Evolutionary conservation across 2,797 vertebrate genomes (phyloP).

Genomic region (Lithobates sylvaticus): DNA sequence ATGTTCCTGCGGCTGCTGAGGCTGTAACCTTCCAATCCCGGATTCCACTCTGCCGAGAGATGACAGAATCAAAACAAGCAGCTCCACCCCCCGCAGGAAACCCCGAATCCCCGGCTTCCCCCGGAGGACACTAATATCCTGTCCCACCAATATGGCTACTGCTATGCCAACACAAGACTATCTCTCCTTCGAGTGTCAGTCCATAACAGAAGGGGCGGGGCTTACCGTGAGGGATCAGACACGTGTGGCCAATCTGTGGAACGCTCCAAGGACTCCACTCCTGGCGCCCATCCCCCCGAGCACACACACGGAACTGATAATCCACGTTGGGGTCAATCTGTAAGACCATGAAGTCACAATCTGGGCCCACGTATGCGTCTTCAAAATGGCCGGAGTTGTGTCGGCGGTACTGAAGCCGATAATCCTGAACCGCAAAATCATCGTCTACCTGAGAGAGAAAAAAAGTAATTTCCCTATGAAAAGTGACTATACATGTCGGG

Average conservation of each 20-base stretch:
- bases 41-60: constrained; percentile 85
- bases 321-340: constrained; percentile 89
- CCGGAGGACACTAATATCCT: neutral
- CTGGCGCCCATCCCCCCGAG: constrained; percentile 90
- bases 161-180: neutral
- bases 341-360: constrained; percentile 89
- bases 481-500: no score
- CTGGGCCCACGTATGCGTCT: constrained; percentile 89
- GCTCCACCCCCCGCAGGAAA: neutral
- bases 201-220: neutral
- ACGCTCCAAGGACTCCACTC: constrained; percentile 98
- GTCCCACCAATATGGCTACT: neutral
- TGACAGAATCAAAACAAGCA: neutral
- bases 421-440: constrained; percentile 89
- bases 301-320: constrained; percentile 92
- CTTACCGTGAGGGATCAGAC: constrained; percentile 89
- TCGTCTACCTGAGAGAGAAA: constrained; percentile 86
- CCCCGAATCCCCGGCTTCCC: neutral
- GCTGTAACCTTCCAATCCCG: constrained; percentile 92
- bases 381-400: constrained; percentile 84
- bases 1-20: constrained; percentile 96
- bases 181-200: neutral
- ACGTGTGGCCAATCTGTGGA: constrained; percentile 86
- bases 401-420: constrained; percentile 89
- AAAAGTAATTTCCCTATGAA: no score